Base-by-base conservation (phyloP, 2,888 invertebrate species). In the Chymomyza amoena region DNA sequence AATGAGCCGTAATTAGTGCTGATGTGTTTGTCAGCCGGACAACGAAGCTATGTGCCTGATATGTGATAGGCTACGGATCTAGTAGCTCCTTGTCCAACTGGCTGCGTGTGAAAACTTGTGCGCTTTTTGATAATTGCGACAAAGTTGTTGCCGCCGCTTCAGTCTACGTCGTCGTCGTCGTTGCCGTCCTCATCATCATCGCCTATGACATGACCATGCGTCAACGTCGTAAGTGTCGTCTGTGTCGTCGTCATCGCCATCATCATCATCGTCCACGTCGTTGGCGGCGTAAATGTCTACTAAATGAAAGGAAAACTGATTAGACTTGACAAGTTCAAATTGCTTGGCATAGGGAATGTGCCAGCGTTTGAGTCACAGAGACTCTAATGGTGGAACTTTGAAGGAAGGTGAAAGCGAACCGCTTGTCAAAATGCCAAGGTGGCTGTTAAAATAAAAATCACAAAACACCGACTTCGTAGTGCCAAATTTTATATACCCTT, bases 1-100 rank as follows among this genome's bases (percentile, higher is more conserved):
- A 85, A 85, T 85, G 85, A 85, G 85, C 84, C 86, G 84, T 88
- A 85, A 85, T 85, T 85, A 88, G 85, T 88, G 84, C 76, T 72
- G 79, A 77, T 82, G 78, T 79, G 83, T 77, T 61, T 54, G 66
- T 61, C 61, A 66, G 39, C 18, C 61, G 80, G 70, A 80, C 81
- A 76, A 72, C 73, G 66, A 56, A 69, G 66, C 69, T 73, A 80
- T 74, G 72, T 67, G 28, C 36, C 28, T 60, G 63, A n/a, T 32
- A 51, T 39, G 10, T 20, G 56, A 16, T 45, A 2, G 50, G 39
- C 45, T 2, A 51, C 15, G 20, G 39, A 36, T 45, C 39, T 45
- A 54, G 18, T 45, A 54, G 54, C 54, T 28, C 39, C 61, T 28
- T 61, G n/a, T 32, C 54, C 79, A 70, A 78, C 73, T 71, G 73